phyloP scores from a whole-genome alignment of 2,888 invertebrate species.

The Sipha maydis region DNA sequence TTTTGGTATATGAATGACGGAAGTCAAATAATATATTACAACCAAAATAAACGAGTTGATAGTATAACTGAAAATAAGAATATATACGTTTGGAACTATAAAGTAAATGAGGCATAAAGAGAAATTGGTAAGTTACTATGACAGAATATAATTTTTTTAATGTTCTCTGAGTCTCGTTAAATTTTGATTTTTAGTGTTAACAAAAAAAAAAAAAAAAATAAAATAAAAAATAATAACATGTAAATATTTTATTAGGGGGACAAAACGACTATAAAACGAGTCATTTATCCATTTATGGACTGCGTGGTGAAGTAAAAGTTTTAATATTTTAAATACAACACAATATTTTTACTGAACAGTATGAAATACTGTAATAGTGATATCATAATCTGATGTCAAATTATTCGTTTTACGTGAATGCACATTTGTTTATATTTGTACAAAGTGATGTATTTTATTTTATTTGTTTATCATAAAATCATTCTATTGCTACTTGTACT shows the following conservation, averaged over 20 bases:
- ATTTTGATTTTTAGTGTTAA: background rate
- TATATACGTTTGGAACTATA: background rate
- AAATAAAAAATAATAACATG: background rate
- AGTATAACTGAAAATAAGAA: background rate
- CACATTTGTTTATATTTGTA: too few relatives aligned
- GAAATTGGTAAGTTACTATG: background rate
- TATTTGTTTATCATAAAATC: too few relatives aligned
- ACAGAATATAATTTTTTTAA: background rate
- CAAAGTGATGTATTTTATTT: too few relatives aligned
- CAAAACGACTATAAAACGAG: slow-evolving; percentile 1
- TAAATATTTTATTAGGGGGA: background rate
- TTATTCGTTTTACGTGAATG: background rate
- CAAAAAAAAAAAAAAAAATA: too few relatives aligned
- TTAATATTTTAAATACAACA: too few relatives aligned
- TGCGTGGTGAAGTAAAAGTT: background rate
- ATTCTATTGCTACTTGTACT: too few relatives aligned
- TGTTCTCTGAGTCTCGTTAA: background rate
- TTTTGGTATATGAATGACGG: too few relatives aligned
- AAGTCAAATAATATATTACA: too few relatives aligned
- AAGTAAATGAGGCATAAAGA: slow-evolving; percentile 4
- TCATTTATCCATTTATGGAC: background rate
- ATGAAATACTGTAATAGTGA: too few relatives aligned
- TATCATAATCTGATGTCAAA: background rate
- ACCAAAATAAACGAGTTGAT: background rate
- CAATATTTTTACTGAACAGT: too few relatives aligned